Percentiles rank a stretch among this genome's conserved stretches.
Evolutionary conservation across 2,797 vertebrate genomes (phyloP).

Genomic region (Danio aesculapii): DNA sequence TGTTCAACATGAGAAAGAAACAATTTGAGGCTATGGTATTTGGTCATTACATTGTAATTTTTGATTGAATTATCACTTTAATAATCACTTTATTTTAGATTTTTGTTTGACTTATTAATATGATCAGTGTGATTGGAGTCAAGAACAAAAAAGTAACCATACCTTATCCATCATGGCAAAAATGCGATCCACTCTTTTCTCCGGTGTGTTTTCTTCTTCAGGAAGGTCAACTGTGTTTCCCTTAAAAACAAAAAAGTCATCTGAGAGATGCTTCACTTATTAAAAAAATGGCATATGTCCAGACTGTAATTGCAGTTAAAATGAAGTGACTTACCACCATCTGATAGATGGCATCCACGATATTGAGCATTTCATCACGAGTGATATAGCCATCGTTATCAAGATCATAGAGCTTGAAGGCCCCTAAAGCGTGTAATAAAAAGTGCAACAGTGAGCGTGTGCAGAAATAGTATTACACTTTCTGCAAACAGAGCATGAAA

Average conservation of each 20-base stretch:
- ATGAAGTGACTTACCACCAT: conserved; percentile 90
- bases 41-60: too few relatives aligned
- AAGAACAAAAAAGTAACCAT: not conserved
- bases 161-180: conserved; percentile 99
- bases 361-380: conserved; percentile 95
- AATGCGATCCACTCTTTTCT: conserved; percentile 95
- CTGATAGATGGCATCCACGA: conserved; percentile 97
- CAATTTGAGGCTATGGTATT: too few relatives aligned
- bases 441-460: not conserved
- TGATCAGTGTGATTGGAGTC: not conserved
- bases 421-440: conserved; percentile 80
- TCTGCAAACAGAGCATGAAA: not conserved
- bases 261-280: not conserved
- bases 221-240: conserved; percentile 97
- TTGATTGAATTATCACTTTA: too few relatives aligned
- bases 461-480: not conserved
- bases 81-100: not conserved
- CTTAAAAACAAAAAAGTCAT: conserved; percentile 65
- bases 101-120: not conserved
- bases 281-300: not conserved
- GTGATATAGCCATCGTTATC: conserved; percentile 98
- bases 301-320: not conserved
- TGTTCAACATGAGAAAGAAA: too few relatives aligned
- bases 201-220: conserved; percentile 95
- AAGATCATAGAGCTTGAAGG: conserved; percentile 95